Conservation (phyloP, 2,888 invertebrate species). For the Pollenia angustigena region DNA sequence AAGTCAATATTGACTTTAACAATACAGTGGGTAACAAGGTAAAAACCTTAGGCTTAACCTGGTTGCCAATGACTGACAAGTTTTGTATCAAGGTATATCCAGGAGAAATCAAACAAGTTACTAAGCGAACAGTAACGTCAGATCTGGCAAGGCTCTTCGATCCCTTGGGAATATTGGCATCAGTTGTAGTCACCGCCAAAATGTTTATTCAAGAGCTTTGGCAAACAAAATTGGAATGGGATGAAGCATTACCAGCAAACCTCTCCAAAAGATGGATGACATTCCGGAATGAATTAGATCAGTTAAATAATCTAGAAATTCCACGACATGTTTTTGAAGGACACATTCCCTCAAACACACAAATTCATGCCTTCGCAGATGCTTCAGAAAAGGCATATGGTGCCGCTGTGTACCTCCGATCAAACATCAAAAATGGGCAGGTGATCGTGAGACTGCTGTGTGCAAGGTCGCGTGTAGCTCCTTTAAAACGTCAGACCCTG, state of each 20-base stretch:
- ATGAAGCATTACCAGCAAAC: not conserved
- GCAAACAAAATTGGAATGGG: not conserved
- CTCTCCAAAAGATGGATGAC: not conserved
- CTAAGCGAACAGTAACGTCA: not conserved
- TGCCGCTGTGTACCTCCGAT: not conserved
- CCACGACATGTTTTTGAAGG: too few relatives aligned
- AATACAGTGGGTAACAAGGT: not conserved
- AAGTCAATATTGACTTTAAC: not conserved
- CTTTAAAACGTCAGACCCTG: not conserved
- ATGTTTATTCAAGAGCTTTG: conserved; percentile 22
- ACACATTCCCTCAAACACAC: not conserved
- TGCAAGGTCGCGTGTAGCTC: not conserved
- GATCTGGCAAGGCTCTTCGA: not conserved
- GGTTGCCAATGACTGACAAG: not conserved
- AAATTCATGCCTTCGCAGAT: conserved; percentile 9
- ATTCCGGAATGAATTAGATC: not conserved
- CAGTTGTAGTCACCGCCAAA: not conserved
- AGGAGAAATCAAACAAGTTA: not conserved
- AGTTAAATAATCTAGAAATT: not conserved
- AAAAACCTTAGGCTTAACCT: conserved; percentile 4
- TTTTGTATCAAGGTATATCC: not conserved
- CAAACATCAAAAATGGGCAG: not conserved
- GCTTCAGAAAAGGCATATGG: not conserved
- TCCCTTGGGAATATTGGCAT: not conserved
- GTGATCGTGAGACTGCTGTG: not conserved